phyloP scores from a whole-genome alignment of 2,888 invertebrate genomes.

The Keiferia lycopersicella region DNA sequence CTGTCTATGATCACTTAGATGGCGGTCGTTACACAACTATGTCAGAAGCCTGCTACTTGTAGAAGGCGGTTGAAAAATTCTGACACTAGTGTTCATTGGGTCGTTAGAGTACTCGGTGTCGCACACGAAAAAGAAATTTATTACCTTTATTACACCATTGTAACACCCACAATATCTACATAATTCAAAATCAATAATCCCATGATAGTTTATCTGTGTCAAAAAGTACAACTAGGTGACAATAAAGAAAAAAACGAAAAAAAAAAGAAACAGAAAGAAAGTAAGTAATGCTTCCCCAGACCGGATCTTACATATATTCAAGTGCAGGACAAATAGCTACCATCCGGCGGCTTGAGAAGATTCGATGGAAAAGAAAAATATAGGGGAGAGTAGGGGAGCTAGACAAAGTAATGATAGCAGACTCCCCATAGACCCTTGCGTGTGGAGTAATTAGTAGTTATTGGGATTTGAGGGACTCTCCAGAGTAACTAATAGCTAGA shows the following conservation, averaged over 20 bases:
- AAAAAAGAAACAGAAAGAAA: too few relatives aligned
- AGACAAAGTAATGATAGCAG: constrained; percentile 14
- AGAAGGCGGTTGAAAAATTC: too few relatives aligned
- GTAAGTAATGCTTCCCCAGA: constrained; percentile 11
- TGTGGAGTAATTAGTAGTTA: constrained; percentile 13
- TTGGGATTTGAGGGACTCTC: not conserved
- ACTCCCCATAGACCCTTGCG: constrained; percentile 6
- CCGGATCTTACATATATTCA: constrained; percentile 15
- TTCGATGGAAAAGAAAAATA: constrained; percentile 28
- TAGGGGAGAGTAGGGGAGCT: constrained; percentile 20
- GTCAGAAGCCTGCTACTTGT: too few relatives aligned
- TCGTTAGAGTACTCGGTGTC: too few relatives aligned
- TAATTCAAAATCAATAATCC: not conserved
- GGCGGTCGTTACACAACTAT: too few relatives aligned
- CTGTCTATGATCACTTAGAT: too few relatives aligned
- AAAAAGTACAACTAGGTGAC: not conserved
- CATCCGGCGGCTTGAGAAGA: constrained; percentile 25
- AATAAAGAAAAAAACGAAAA: not conserved
- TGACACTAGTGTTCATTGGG: too few relatives aligned
- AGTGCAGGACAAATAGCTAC: constrained; percentile 39
- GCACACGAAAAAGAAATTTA: too few relatives aligned
- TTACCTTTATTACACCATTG: too few relatives aligned
- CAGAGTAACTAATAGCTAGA: not conserved
- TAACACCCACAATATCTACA: not conserved
- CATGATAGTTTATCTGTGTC: too few relatives aligned